Evolutionary conservation across 1,140 invertebrate genomes (phyloP), one percentile per base, ranked within the genome.

Genomic region (Drosophila guanche): DNA sequence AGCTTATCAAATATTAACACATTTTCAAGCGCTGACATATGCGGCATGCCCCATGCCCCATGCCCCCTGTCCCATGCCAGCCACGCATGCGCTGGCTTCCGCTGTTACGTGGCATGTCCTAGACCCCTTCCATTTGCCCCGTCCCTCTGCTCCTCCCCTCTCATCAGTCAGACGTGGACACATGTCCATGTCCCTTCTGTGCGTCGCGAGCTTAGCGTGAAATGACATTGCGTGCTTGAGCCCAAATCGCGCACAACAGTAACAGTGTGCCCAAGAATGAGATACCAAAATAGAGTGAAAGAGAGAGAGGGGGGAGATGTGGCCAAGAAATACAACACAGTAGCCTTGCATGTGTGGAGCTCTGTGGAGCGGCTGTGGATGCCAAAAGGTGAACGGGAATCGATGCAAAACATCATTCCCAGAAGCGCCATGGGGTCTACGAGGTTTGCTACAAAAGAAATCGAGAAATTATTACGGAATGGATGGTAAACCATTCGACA

Each of bases 1-100:
- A 77, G 84, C 73, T 89, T 84, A 89, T 89, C 76, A 89, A 89
- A 89, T 89, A 89, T 89, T 89, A 89, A 89, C 85, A 89, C 79
- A 89, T 89, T 84, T 77, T 65, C 80, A 50, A 79, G 80, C 80
- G 80, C 80, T 76, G 79, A 84, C 79, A 84, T 71, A 72, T 72
- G 71, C 61, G 76, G 65, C 55, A 48, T n/a, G 4, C 27, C 27
- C 14, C 4, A 4, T 12, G 20, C n/a, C 10, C 7, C 12, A 16
- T 1, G n/a, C n/a, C 48, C 14, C 14, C 25, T 62, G 12, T 5
- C 37, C 22, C 58, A 14, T 7, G 16, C 10, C 8, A 48, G 58
- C 45, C 47, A 67, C 71, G 58, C 76, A 62, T 76, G 71, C 75
- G 66, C 72, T 56, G 76, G 76, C 80, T 84, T 84, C 80, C 80